These are phyloP conservation scores for Drosophila nasuta DNA, from an alignment of 1,140 invertebrate genomes.

Conservation along the genomic window DNA sequence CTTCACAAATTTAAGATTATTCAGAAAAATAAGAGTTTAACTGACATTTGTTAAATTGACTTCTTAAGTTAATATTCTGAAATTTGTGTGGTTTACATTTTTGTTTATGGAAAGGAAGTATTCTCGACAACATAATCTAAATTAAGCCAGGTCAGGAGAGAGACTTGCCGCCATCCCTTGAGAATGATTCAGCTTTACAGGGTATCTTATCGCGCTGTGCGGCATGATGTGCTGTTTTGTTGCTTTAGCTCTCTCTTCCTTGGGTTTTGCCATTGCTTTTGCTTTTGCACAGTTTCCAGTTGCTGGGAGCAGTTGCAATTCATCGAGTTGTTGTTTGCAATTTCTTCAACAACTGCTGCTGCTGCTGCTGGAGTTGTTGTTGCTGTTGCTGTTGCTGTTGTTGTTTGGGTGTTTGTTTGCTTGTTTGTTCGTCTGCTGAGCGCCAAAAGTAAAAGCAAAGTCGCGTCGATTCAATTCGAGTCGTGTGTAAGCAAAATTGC, in stretches of 20 bases:
- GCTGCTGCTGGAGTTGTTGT: slow-evolving; percentile 5
- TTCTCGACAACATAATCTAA: not conserved
- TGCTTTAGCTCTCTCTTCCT: slow-evolving; percentile 21
- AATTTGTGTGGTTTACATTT: too few species aligned
- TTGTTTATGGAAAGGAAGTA: not conserved
- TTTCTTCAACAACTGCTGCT: slow-evolving; percentile 20
- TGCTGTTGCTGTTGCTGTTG: slow-evolving; percentile 13
- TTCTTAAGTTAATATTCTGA: too few species aligned
- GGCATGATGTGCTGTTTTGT: slow-evolving; percentile 29
- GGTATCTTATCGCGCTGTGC: slow-evolving; percentile 5
- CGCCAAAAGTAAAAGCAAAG: slow-evolving; percentile 55
- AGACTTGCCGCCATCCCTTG: not conserved
- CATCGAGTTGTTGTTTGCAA: slow-evolving; percentile 47
- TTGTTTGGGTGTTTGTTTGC: slow-evolving; percentile 18
- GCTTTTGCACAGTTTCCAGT: slow-evolving; percentile 25
- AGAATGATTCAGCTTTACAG: slow-evolving; percentile 4
- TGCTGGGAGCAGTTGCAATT: slow-evolving; percentile 43
- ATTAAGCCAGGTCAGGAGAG: not conserved
- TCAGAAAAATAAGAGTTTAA: too few species aligned
- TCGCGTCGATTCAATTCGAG: slow-evolving; percentile 52
- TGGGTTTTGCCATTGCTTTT: not conserved
- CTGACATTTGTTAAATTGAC: too few species aligned
- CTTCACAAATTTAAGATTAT: too few species aligned
- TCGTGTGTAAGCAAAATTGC: slow-evolving; percentile 67
- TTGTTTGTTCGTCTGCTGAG: slow-evolving; percentile 38